Percentiles rank a stretch among this genome's conserved stretches.
These are phyloP conservation scores for Lates japonicus DNA, from an alignment of 2,797 vertebrate species.

Conservation along the genomic window DNA sequence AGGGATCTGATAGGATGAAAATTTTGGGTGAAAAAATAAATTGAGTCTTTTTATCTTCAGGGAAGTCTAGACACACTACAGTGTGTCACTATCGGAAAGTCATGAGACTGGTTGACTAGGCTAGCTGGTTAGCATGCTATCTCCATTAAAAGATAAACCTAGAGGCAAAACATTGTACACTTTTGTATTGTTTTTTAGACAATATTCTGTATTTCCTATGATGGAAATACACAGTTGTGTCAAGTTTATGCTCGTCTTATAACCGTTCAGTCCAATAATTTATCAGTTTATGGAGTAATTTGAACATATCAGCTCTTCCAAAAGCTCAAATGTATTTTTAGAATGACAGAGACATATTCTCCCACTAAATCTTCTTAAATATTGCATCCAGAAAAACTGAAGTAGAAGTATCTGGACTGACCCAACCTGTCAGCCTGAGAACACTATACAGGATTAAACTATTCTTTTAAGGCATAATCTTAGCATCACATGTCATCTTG, in stretches of 20 bases:
- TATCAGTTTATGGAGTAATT: background rate
- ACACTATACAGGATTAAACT: conserved; percentile 46
- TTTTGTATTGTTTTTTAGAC: too few species aligned
- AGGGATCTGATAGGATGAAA: too few species aligned
- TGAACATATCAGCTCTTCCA: background rate
- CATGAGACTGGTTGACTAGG: too few species aligned
- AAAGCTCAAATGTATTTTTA: background rate
- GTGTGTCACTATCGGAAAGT: too few species aligned
- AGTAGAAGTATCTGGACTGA: conserved; percentile 5
- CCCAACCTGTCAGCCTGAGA: conserved; percentile 20
- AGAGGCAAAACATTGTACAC: too few species aligned
- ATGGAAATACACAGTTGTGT: too few species aligned
- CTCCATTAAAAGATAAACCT: too few species aligned
- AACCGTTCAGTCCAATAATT: background rate
- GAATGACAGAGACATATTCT: background rate
- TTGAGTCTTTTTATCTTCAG: too few species aligned
- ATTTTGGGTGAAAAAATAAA: too few species aligned
- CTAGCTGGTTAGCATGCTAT: too few species aligned
- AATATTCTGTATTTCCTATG: too few species aligned
- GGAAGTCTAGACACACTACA: too few species aligned
- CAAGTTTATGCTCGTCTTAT: background rate
- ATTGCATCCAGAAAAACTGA: background rate
- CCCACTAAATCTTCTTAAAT: background rate
- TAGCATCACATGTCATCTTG: conserved; percentile 60
- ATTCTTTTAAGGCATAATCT: conserved; percentile 62